Conservation (phyloP, 2,113 vertebrate genomes). For the Callaeas wilsoni region DNA sequence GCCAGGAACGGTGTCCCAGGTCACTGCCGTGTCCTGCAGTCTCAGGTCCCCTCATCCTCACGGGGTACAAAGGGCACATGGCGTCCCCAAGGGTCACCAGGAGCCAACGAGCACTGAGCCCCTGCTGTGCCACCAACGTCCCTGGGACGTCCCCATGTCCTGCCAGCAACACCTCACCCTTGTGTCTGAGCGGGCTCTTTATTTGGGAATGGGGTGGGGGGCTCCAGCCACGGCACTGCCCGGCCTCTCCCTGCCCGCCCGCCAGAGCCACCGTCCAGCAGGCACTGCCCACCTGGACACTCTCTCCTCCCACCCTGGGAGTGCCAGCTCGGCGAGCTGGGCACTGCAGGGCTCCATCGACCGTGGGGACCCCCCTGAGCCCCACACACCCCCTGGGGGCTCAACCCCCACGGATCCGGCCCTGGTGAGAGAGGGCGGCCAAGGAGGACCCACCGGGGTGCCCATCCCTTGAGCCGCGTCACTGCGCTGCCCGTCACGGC, state of each 20-base stretch:
- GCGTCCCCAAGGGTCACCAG: neutral
- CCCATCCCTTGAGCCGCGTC: fast-evolving
- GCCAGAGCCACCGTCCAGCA: fast-evolving
- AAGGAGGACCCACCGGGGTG: fast-evolving
- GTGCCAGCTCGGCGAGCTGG: fast-evolving
- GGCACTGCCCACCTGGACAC: neutral
- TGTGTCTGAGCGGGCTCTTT: neutral
- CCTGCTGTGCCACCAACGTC: neutral
- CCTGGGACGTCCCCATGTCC: neutral
- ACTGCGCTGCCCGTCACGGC: fast-evolving
- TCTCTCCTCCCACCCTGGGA: neutral
- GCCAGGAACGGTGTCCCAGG: neutral
- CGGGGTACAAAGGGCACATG: neutral
- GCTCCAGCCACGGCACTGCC: neutral
- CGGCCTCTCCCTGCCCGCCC: fast-evolving
- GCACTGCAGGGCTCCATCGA: neutral
- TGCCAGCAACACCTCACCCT: neutral
- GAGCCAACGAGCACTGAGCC: neutral
- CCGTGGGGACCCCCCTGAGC: fast-evolving
- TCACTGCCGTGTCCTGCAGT: fast-evolving
- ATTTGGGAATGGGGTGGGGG: fast-evolving
- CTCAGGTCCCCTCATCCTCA: neutral
- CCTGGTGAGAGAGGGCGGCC: neutral
- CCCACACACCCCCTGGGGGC: neutral
- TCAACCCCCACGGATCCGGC: fast-evolving